Conservation (phyloP, 2,797 vertebrate species). For the Lagodon rhomboides region DNA sequence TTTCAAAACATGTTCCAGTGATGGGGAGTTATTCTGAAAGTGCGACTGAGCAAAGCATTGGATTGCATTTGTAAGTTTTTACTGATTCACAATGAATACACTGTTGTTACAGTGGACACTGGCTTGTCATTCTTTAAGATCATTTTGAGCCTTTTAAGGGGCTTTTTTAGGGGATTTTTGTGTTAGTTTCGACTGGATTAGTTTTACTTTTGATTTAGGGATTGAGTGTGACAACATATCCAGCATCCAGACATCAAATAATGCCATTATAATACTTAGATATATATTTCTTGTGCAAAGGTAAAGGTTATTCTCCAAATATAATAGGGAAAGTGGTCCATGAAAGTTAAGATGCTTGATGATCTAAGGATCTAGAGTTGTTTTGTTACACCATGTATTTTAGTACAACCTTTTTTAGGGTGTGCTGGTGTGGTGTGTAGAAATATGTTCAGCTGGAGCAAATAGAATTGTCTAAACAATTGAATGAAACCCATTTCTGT, state of each 20-base stretch:
- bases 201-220: too few relatives aligned
- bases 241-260: too few relatives aligned
- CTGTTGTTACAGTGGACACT: not conserved
- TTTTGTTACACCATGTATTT: constrained; percentile 16
- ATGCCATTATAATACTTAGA: not conserved
- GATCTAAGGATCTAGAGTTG: not conserved
- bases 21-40: not conserved
- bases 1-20: not conserved
- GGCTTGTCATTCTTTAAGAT: not conserved
- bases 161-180: not conserved
- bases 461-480: constrained; percentile 13
- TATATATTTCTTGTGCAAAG: not conserved
- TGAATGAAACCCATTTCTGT: constrained; percentile 33
- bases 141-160: not conserved
- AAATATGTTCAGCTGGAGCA: constrained; percentile 49
- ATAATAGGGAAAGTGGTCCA: not conserved
- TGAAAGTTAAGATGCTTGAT: not conserved
- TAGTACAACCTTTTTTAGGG: constrained; percentile 53
- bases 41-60: not conserved
- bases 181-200: too few relatives aligned
- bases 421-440: constrained; percentile 79
- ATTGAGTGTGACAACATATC: not conserved
- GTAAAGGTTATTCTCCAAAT: too few relatives aligned
- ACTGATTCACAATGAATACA: too few relatives aligned
- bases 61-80: not conserved